phyloP scores from a whole-genome alignment of 2,888 invertebrate genomes.

The Leptinotarsa rubiginosa region DNA sequence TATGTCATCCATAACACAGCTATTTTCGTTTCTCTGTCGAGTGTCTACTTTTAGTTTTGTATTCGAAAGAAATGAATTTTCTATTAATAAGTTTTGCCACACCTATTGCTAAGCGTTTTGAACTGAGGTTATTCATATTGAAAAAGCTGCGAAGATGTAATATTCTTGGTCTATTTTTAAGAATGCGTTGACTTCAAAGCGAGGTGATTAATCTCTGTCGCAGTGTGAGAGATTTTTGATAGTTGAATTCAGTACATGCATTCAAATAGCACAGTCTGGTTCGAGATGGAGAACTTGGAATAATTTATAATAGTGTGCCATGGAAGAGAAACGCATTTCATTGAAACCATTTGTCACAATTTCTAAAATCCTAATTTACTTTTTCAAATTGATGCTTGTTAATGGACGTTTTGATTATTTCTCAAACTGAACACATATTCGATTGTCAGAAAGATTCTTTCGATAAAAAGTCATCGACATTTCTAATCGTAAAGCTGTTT shows the following conservation, averaged over 20 bases:
- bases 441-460: too few species aligned
- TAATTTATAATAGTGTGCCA: neutral
- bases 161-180: slow-evolving; percentile 14
- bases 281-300: neutral
- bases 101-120: slow-evolving; percentile 15
- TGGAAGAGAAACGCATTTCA: neutral
- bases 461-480: too few species aligned
- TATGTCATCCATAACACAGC: slow-evolving; percentile 20
- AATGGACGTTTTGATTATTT: too few species aligned
- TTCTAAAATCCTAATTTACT: neutral
- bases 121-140: neutral
- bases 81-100: slow-evolving; percentile 20
- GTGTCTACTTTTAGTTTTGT: slow-evolving; percentile 21
- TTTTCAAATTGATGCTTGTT: too few species aligned
- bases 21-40: slow-evolving; percentile 19
- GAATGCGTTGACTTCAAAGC: slow-evolving; percentile 15
- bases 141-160: slow-evolving; percentile 5
- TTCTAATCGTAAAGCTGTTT: too few species aligned
- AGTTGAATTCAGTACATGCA: neutral
- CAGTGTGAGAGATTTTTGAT: slow-evolving; percentile 9
- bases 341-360: neutral
- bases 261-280: neutral
- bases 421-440: too few species aligned
- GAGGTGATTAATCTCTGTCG: slow-evolving; percentile 15
- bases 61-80: slow-evolving; percentile 21